phyloP scores from a whole-genome alignment of 2,888 invertebrate genomes.

The Imbricaverruca yamaguchii region DNA sequence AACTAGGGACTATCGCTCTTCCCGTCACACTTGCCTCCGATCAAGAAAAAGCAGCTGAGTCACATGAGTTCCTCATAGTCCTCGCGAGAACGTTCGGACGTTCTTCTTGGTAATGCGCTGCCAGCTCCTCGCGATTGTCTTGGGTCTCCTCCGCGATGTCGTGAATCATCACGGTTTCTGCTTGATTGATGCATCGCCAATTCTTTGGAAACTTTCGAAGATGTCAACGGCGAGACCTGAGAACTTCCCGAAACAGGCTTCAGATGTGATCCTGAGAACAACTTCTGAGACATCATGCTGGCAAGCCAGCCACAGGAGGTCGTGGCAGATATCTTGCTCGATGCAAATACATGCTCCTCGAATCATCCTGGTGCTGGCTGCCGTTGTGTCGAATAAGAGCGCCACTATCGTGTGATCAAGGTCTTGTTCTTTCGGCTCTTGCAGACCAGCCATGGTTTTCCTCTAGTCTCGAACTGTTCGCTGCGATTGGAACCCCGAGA shows the following conservation, averaged over 20 bases:
- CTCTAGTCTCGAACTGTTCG: not conserved
- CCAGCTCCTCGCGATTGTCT: not conserved
- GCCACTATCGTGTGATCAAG: not conserved
- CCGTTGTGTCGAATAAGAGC: not conserved
- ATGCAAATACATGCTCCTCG: not conserved
- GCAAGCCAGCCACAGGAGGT: conserved; percentile 1
- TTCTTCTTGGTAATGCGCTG: not conserved
- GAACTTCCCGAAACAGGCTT: not conserved
- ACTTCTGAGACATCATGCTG: not conserved
- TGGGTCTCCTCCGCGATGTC: not conserved
- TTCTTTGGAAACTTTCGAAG: not conserved
- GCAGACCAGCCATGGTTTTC: not conserved
- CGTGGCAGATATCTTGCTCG: not conserved
- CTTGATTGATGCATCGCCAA: not conserved
- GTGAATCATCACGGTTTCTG: not conserved
- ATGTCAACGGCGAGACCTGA: not conserved
- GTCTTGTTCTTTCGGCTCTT: not conserved
- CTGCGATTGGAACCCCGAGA: not conserved
- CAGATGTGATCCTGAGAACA: not conserved
- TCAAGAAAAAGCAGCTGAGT: not conserved
- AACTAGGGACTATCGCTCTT: not conserved
- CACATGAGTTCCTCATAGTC: not conserved
- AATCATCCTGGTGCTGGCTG: not conserved
- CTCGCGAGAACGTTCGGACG: not conserved
- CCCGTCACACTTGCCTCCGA: not conserved